Evolutionary conservation across 2,888 invertebrate species (phyloP).

Genomic region (Heteropelma amictum): DNA sequence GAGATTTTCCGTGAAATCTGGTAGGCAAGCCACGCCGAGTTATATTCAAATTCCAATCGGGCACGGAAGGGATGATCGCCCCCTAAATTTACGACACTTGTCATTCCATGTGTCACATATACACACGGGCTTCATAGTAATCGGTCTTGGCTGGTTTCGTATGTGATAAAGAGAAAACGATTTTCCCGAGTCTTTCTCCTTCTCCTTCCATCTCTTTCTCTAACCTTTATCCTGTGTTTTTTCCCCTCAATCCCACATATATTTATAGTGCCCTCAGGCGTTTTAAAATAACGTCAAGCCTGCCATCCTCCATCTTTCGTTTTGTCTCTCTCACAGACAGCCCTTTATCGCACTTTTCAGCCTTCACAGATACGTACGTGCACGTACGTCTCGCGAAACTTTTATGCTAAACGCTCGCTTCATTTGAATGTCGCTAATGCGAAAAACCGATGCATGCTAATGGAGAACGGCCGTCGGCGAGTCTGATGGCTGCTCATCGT

Average conservation of each 20-base stretch:
- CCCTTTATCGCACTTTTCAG: constrained; percentile 24
- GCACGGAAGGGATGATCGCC: constrained; percentile 53
- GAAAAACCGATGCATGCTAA: constrained; percentile 77
- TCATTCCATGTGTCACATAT: constrained; percentile 25
- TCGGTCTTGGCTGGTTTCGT: constrained; percentile 16
- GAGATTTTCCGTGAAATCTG: constrained; percentile 31
- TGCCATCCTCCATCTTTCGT: constrained; percentile 16
- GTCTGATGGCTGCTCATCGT: constrained; percentile 50
- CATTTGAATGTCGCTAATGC: constrained; percentile 77
- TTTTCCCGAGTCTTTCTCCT: constrained; percentile 36
- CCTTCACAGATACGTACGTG: constrained; percentile 7
- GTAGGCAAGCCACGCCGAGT: constrained; percentile 43
- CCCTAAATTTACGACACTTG: constrained; percentile 55
- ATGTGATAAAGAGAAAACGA: constrained; percentile 52
- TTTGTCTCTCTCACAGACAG: not conserved
- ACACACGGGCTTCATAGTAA: not conserved
- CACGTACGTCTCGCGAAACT: constrained; percentile 63
- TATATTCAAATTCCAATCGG: constrained; percentile 54
- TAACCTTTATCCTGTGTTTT: not conserved
- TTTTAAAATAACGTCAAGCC: constrained; percentile 38
- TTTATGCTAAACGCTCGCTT: constrained; percentile 76
- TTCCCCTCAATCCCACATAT: not conserved
- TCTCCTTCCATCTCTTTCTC: constrained; percentile 14
- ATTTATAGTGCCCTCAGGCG: constrained; percentile 35
- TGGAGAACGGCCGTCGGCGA: constrained; percentile 64